Conservation (phyloP, 2,888 invertebrate species). For the Luffia ferchaultella region DNA sequence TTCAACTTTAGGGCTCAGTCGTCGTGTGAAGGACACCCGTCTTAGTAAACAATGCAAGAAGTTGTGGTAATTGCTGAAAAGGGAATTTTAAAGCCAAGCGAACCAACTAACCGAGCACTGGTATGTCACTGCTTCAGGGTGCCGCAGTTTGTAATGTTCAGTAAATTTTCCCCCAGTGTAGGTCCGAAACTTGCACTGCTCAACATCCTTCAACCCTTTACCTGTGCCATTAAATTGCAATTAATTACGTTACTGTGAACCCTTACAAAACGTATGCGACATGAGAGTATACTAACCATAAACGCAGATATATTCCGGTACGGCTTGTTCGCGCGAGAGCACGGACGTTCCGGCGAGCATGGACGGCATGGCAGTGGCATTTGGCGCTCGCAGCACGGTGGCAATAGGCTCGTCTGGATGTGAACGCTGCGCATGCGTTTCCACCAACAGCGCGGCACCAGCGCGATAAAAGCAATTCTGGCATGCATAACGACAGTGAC, state of each 20-base stretch:
- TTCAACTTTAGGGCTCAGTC: too few relatives aligned
- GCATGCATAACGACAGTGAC: constrained; percentile 69
- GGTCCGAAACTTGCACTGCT: constrained; percentile 33
- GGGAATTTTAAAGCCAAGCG: not conserved
- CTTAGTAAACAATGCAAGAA: too few relatives aligned
- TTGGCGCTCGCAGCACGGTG: constrained; percentile 24
- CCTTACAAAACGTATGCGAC: too few relatives aligned
- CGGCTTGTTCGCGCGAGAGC: constrained; percentile 36
- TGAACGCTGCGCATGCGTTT: constrained; percentile 58
- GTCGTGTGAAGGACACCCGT: too few relatives aligned
- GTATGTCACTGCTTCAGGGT: constrained; percentile 21
- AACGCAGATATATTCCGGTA: constrained; percentile 34
- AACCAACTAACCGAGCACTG: constrained; percentile 25
- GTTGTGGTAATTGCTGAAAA: not conserved
- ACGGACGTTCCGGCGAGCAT: constrained; percentile 18
- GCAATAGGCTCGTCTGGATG: constrained; percentile 25
- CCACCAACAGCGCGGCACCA: constrained; percentile 64
- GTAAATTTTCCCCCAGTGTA: constrained; percentile 38
- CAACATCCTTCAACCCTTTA: constrained; percentile 4
- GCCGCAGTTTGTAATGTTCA: constrained; percentile 36
- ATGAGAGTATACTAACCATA: constrained; percentile 37
- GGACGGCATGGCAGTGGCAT: constrained; percentile 15
- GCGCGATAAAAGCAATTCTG: constrained; percentile 74
- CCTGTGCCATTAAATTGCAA: too few relatives aligned
- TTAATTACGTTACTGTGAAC: too few relatives aligned